A percentile compares a stretch with the other conserved stretches of the same genome.
Evolutionary conservation across 2,888 invertebrate species (phyloP).

Genomic region (Arenicola marina): DNA sequence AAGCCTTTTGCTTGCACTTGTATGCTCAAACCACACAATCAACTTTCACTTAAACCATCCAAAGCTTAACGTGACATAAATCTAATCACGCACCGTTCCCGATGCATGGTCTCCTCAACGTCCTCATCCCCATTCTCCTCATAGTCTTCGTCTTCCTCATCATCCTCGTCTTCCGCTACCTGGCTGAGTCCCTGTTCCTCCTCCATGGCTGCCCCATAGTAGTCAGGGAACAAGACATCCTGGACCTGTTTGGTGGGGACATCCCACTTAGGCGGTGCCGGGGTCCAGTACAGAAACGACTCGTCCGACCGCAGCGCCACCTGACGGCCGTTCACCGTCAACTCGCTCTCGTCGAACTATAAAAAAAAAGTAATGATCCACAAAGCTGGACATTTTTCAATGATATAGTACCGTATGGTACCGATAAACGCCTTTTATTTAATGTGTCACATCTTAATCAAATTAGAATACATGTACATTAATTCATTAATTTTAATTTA

Average conservation of each 20-base stretch:
- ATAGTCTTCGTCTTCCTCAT: no score
- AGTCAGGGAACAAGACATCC: slow-evolving; percentile 51
- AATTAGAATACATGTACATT: no score
- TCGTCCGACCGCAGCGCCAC: slow-evolving; percentile 43
- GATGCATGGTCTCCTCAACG: not conserved
- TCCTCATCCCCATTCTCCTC: no score
- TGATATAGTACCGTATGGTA: no score
- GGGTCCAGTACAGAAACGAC: slow-evolving; percentile 57
- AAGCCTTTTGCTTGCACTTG: no score
- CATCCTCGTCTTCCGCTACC: not conserved
- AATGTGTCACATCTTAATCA: no score
- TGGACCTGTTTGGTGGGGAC: slow-evolving; percentile 46
- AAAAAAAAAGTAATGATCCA: no score
- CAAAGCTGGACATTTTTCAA: not conserved
- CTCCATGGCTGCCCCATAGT: slow-evolving; percentile 39
- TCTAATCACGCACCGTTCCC: not conserved
- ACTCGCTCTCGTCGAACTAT: slow-evolving; percentile 28
- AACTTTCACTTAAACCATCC: no score
- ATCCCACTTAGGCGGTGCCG: slow-evolving; percentile 58
- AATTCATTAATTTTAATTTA: no score
- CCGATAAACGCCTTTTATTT: no score
- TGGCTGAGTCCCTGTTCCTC: not conserved
- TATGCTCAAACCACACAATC: no score
- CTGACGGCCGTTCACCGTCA: slow-evolving; percentile 41
- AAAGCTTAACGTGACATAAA: no score